Base-by-base conservation (phyloP, 2,888 invertebrate genomes). In the Eristalis tenax region DNA sequence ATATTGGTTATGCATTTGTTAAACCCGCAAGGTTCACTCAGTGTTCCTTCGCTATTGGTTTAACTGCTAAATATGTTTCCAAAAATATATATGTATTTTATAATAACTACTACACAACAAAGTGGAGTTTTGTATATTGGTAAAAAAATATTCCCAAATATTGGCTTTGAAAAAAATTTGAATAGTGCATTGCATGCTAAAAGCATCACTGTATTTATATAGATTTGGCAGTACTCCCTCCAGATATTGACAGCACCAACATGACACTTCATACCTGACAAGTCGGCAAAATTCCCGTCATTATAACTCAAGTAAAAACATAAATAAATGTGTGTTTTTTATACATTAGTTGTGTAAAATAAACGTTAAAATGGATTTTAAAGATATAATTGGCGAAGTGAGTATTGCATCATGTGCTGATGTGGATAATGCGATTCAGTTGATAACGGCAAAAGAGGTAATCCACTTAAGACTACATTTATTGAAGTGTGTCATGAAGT, bases 331-430 rank as follows among this genome's bases (percentile, higher is more conserved):
- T 63, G 23, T 38, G n/a, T 56, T 35, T 71, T 28, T 15, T 15
- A 43, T 70, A 35, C 40, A 35, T 10, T n/a, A 50, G 18, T 18
- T 50, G 50, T 18, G 0, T 8, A 59, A 57, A 66, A 69, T 84
- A 26, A 15, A 32, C 18, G 43, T 32, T 40, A 75, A 79, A 83
- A 88, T 89, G 89, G 89, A 90, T 80, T 65, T 90, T 56, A 89
- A 89, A 70, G 71, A 88, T 18, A 57, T 90, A 11, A 80, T 90
- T 59, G 90, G 90, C 22, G 88, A 89, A 13, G 89, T 90, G 77
- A 91, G 91, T 83, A 89, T 93, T 32, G 90, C 94, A 74, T 94
- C 94, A 59, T 94, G 94, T 73, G 94, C 94, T 88, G 94, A 94
- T 59, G 93, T 95, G 78, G 94, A 91, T 15, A 89, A 90, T 57